Evolutionary conservation across 2,113 vertebrate species (phyloP), one percentile per base, ranked within the genome.

Genomic region (Vicugna pacos): DNA sequence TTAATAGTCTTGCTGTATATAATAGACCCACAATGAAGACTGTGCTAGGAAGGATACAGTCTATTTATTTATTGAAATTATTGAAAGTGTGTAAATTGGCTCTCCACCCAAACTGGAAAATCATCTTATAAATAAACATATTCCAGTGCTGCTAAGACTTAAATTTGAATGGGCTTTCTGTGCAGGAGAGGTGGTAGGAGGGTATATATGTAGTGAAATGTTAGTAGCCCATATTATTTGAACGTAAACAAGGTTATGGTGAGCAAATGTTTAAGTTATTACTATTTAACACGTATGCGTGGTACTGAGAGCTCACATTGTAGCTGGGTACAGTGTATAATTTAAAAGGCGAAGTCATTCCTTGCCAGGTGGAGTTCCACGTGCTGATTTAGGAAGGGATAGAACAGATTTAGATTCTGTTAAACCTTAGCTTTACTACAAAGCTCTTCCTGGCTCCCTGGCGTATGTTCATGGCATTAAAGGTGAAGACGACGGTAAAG

Each of bases 31-130:
- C 81, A 88, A 97, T 93, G 91, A 96, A 92, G 98, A 97, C 94
- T 86, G 95, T 93, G 97, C 97, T 90, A 94, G 93, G 94, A 98
- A 96, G 92, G 97, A 95, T 85, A 96, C 35, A 80, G 89, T 96
- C 82, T 95, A 84, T 94, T 98, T 95, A 97, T 97, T 98, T 96
- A 86, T 92, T 97, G 97, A 97, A 98, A 97, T 98, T 79, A 91
- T 97, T 81, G 0, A 0, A 97, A 96, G 96, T 98, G 95, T 95
- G 56, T 92, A 96, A 95, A 97, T 98, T 98, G 97, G 95, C 98
- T 98, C 80, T 79, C 88, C 88, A 98, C 70, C 64, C 93, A 87
- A 76, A 90, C 92, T 97, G 97, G 94, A 96, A 98, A 95, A 97
- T 96, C 97, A 42, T 92, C 52, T 93, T 95, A 94, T 94, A 98